Evolutionary conservation across 2,113 vertebrate genomes (phyloP).

Genomic region (Pithys albifrons): DNA sequence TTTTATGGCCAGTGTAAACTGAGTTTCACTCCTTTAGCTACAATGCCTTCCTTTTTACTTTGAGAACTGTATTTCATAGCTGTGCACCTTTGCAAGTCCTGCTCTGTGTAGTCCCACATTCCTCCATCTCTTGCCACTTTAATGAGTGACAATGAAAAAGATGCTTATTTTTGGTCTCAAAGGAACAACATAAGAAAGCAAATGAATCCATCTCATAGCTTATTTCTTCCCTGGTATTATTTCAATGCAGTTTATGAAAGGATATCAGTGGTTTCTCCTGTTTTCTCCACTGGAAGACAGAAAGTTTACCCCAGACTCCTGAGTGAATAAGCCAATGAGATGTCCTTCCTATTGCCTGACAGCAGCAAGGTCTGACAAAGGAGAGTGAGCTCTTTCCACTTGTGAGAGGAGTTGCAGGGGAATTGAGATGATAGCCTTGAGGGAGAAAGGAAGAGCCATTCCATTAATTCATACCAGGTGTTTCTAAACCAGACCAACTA

Average conservation of each 20-base stretch:
- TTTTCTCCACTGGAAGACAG: neutral
- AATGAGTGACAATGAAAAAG: neutral
- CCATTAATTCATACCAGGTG: neutral
- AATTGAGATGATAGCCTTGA: neutral
- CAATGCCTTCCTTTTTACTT: neutral
- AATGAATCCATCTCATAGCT: neutral
- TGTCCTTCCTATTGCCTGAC: neutral
- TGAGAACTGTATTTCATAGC: neutral
- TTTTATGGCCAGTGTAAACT: neutral
- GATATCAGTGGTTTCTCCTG: neutral
- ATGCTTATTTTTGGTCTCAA: neutral
- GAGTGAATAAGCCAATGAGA: neutral
- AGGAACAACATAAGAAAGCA: neutral
- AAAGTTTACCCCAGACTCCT: neutral
- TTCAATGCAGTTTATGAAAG: neutral
- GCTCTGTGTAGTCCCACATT: neutral
- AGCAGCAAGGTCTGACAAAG: neutral
- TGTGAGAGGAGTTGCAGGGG: neutral
- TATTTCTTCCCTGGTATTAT: neutral
- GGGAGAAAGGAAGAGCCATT: neutral
- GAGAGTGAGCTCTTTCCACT: neutral
- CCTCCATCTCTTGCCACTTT: neutral
- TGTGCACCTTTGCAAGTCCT: fast-evolving
- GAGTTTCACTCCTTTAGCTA: neutral
- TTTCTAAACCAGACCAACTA: neutral